Conservation (phyloP, 2,113 vertebrate species). For the Sialia sialis region DNA sequence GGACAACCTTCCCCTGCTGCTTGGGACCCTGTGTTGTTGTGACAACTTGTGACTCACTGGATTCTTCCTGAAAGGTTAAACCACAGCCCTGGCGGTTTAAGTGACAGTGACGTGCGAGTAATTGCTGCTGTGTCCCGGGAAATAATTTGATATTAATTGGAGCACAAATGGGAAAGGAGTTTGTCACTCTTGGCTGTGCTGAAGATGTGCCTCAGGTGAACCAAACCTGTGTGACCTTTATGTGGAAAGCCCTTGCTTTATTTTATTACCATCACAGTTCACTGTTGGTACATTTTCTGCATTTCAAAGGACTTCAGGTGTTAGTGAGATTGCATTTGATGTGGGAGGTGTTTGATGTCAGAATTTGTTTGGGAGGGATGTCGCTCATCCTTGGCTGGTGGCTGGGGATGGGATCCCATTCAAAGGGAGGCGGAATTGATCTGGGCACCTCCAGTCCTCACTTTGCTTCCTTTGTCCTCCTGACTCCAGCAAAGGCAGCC, state of each 20-base stretch:
- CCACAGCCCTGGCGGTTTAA: background rate
- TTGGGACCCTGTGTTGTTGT: background rate
- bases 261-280: background rate
- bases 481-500: background rate
- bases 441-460: accelerated
- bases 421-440: background rate
- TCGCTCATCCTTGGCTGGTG: background rate
- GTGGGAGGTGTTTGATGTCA: background rate
- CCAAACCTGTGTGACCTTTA: background rate
- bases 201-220: background rate
- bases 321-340: background rate
- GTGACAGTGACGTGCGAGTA: background rate
- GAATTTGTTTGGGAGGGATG: background rate
- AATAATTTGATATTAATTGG: background rate
- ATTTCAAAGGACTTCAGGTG: background rate
- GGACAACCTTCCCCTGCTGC: background rate
- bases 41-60: constrained; percentile 1
- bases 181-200: background rate
- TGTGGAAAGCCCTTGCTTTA: background rate
- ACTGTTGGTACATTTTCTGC: background rate
- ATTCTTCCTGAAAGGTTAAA: constrained; percentile 22
- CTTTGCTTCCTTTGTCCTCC: background rate
- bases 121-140: background rate
- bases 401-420: background rate
- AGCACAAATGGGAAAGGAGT: background rate